phyloP scores from a whole-genome alignment of 2,797 vertebrate genomes.

The Manis pentadactyla region DNA sequence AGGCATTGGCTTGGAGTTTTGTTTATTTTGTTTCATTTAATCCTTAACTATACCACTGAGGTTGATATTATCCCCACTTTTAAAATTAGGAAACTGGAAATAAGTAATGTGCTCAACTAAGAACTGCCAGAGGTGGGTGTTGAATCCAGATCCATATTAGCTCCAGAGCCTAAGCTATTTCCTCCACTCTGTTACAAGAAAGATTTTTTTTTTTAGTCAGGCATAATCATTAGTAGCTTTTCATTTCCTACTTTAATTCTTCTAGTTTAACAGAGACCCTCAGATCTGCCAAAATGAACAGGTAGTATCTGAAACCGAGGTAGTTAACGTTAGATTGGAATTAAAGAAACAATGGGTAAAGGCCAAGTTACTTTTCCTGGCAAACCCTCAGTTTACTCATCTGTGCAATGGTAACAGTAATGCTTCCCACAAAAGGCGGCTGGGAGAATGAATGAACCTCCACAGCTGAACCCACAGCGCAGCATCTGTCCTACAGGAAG shows the following conservation, averaged over 20 bases:
- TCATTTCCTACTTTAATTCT: slow-evolving; percentile 10
- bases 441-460: neutral
- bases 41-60: neutral
- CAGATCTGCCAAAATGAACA: neutral
- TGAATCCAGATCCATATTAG: neutral
- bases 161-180: neutral
- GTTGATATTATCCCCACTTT: slow-evolving; percentile 8
- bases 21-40: slow-evolving; percentile 24
- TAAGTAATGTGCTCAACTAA: neutral
- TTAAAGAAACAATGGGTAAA: neutral
- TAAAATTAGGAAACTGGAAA: neutral
- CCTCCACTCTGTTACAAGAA: neutral
- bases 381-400: neutral
- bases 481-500: neutral
- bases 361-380: neutral
- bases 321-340: neutral
- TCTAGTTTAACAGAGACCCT: neutral
- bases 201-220: neutral
- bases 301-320: neutral
- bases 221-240: neutral
- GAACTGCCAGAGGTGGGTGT: neutral
- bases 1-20: neutral
- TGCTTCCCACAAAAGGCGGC: neutral
- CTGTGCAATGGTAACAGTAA: neutral
- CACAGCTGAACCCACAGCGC: neutral